Conservation (phyloP, 2,113 vertebrate species). For the Pholis gunnellus region DNA sequence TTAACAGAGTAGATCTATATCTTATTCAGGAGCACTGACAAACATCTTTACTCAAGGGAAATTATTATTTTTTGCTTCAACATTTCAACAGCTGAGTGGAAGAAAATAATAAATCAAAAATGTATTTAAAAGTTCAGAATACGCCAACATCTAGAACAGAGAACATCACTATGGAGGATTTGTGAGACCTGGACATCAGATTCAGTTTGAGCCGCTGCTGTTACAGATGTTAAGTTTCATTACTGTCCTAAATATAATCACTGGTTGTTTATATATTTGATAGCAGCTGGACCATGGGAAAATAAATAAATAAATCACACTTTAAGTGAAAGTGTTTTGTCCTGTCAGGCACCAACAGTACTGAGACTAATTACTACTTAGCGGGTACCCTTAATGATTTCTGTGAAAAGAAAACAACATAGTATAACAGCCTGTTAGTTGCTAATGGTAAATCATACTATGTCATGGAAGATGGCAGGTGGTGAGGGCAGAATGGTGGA, state of each 20-base stretch:
- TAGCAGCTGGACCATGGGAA: background rate
- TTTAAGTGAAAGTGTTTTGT: constrained; percentile 27
- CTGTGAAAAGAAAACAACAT: constrained; percentile 13
- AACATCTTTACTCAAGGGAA: constrained; percentile 17
- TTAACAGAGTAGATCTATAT: constrained; percentile 13
- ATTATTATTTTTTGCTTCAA: background rate
- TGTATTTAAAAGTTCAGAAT: background rate
- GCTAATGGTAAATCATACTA: constrained; percentile 39
- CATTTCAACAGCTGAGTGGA: constrained; percentile 13
- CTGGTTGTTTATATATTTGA: background rate
- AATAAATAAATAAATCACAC: constrained; percentile 10
- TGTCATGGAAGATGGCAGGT: constrained; percentile 38
- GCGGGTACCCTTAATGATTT: constrained; percentile 15
- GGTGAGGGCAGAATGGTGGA: constrained; percentile 10
- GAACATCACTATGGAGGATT: background rate
- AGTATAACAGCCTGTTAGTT: constrained; percentile 18
- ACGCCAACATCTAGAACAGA: background rate
- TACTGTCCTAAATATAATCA: background rate
- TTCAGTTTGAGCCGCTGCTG: background rate
- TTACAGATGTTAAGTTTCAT: background rate
- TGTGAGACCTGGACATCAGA: background rate
- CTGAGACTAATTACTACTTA: constrained; percentile 41
- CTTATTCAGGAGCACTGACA: background rate
- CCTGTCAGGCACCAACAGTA: constrained; percentile 15
- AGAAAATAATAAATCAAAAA: constrained; percentile 17